phyloP scores from a whole-genome alignment of 1,140 invertebrate genomes.

The Drosophila tristis region DNA sequence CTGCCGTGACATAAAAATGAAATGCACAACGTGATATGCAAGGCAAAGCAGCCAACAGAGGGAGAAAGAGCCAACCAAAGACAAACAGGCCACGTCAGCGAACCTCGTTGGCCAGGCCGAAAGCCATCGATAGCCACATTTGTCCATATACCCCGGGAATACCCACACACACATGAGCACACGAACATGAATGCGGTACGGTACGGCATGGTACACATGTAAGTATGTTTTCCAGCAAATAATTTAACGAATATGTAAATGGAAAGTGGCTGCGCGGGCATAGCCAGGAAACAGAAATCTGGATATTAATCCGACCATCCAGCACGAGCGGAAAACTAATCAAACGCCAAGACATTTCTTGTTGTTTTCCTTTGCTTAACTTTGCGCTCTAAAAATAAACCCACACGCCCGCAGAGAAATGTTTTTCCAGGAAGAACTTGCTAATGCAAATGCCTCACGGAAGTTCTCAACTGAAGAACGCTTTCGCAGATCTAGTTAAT shows the following conservation, averaged over 20 bases:
- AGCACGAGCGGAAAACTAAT: conserved; percentile 49
- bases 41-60: conserved; percentile 33
- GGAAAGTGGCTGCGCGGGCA: neutral
- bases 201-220: neutral
- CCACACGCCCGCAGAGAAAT: neutral
- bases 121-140: too few relatives aligned
- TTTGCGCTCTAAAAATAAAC: conserved; percentile 11
- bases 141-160: neutral
- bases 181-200: neutral
- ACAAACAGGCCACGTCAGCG: conserved; percentile 15
- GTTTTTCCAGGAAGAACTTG: conserved; percentile 7
- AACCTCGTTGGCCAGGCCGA: neutral
- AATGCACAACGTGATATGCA: conserved; percentile 76
- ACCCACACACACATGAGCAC: neutral
- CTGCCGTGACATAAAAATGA: conserved; percentile 73
- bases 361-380: conserved; percentile 14
- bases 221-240: conserved; percentile 22
- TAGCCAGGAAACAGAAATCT: conserved; percentile 17
- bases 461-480: too few relatives aligned
- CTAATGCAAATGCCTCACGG: neutral
- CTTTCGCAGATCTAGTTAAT: too few relatives aligned
- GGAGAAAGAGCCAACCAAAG: neutral
- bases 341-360: conserved; percentile 55
- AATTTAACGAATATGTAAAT: conserved; percentile 38
- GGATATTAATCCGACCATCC: conserved; percentile 30